Percentiles rank a stretch among this genome's conserved stretches.
phyloP scores from a whole-genome alignment of 2,797 vertebrate genomes.

The Harpagifer antarcticus region DNA sequence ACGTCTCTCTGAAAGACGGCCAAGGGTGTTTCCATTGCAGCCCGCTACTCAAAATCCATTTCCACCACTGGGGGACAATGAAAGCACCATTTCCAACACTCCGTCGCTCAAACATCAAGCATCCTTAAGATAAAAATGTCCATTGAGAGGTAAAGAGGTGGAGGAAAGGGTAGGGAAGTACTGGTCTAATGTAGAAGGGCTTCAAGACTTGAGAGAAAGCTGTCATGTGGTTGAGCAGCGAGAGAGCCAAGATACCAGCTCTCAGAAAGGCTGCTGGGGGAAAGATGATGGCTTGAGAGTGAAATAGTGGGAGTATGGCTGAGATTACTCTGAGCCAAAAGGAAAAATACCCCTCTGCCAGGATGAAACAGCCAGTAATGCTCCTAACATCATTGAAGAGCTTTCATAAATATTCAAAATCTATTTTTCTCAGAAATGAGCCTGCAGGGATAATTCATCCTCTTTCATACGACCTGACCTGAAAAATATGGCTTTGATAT shows the following conservation, averaged over 20 bases:
- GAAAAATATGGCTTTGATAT: constrained; percentile 76
- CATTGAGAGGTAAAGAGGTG: constrained; percentile 78
- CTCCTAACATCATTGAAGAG: constrained; percentile 75
- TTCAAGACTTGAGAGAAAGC: constrained; percentile 87
- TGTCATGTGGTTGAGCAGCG: constrained; percentile 76
- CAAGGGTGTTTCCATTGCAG: constrained; percentile 74
- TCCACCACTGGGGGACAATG: constrained; percentile 77
- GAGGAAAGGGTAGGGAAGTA: constrained; percentile 75
- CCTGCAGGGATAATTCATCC: constrained; percentile 76
- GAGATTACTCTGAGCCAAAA: constrained; percentile 72
- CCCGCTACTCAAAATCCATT: constrained; percentile 85
- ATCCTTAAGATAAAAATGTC: constrained; percentile 88
- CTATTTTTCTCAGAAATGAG: constrained; percentile 66
- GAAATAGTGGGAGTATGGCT: constrained; percentile 67
- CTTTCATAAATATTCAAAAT: constrained; percentile 82
- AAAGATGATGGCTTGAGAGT: constrained; percentile 68
- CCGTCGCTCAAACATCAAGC: constrained; percentile 87
- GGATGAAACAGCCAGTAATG: constrained; percentile 75
- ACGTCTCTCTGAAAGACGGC: constrained; percentile 67
- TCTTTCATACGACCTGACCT: constrained; percentile 73
- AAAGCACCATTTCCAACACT: constrained; percentile 77
- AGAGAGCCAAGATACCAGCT: constrained; percentile 80
- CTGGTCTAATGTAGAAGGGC: constrained; percentile 86
- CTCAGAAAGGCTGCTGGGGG: constrained; percentile 86
- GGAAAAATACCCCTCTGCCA: constrained; percentile 68